Evolutionary conservation across 2,888 invertebrate genomes (phyloP), one percentile per base, ranked within the genome.

Genomic region (Heliconius hortense): DNA sequence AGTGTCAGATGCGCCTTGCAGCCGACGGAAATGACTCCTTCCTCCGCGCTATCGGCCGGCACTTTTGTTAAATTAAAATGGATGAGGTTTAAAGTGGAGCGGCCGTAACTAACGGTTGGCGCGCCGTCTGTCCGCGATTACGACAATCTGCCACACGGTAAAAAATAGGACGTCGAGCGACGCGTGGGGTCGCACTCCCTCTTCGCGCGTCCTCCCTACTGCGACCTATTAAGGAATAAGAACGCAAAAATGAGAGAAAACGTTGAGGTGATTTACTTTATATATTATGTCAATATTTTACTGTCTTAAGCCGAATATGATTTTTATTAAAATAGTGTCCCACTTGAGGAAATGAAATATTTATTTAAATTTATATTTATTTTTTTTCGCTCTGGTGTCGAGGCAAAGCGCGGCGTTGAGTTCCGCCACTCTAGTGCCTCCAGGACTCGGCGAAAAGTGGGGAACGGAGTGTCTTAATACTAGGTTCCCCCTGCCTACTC

Each of bases 11-110:
- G 82, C 83, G 82, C 83, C 82, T 87, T 83, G 83, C 84, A 81
- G 83, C 83, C 86, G 84, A 84, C 93, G 93, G 93, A 94, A 90
- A 93, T 93, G 92, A 92, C 88, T 90, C 85, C 92, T 91, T 93
- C 93, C 93, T 92, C 92, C 85, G 83, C 87, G 87, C 88, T 91
- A 93, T 94, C 93, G 93, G 90, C 89, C 91, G 92, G 90, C 92
- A 93, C 92, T 94, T 93, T 90, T 91, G 90, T 89, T 93, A 91
- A 92, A 94, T 94, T 94, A 93, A 90, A 93, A 94, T 93, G 91
- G 92, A 94, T 92, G 93, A 93, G 91, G 89, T 90, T 92, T 93
- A 92, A 93, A 94, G 92, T 94, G 93, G 93, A 88, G 89, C 90
- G 89, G 87, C 88, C 88, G 88, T 92, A 92, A 92, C 91, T 91